Evolutionary conservation across 1,140 invertebrate species (phyloP).

Genomic region (Uloborus diversus): DNA sequence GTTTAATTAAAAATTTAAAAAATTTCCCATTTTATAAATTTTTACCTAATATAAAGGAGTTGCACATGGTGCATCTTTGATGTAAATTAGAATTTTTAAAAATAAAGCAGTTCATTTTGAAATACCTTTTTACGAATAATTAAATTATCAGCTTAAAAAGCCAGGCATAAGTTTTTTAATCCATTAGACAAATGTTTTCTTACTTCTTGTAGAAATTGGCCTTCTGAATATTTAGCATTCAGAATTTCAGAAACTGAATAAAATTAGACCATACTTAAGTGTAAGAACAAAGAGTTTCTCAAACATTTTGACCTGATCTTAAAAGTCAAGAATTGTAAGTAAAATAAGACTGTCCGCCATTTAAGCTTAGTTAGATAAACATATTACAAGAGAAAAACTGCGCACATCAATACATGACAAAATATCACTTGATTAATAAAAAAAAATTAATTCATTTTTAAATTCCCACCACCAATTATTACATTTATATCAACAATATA

Average conservation of each 20-base stretch:
- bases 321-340: too few relatives aligned
- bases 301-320: too few relatives aligned
- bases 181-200: too few relatives aligned
- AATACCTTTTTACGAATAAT: not conserved
- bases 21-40: not conserved
- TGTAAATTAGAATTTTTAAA: not conserved
- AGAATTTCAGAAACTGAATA: too few relatives aligned
- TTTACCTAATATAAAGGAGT: not conserved
- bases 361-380: too few relatives aligned
- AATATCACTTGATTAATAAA: constrained; percentile 54
- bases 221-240: too few relatives aligned
- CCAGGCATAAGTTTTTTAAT: too few relatives aligned
- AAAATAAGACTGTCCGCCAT: too few relatives aligned
- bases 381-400: too few relatives aligned
- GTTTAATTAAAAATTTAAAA: not conserved
- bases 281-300: too few relatives aligned
- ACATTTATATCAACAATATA: constrained; percentile 39
- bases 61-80: not conserved
- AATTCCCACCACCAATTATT: constrained; percentile 42
- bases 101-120: not conserved
- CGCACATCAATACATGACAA: constrained; percentile 24
- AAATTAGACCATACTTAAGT: too few relatives aligned
- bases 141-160: not conserved
- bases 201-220: too few relatives aligned
- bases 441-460: constrained; percentile 25